Conservation (phyloP, 2,797 vertebrate genomes). For the Thaleichthys pacificus region DNA sequence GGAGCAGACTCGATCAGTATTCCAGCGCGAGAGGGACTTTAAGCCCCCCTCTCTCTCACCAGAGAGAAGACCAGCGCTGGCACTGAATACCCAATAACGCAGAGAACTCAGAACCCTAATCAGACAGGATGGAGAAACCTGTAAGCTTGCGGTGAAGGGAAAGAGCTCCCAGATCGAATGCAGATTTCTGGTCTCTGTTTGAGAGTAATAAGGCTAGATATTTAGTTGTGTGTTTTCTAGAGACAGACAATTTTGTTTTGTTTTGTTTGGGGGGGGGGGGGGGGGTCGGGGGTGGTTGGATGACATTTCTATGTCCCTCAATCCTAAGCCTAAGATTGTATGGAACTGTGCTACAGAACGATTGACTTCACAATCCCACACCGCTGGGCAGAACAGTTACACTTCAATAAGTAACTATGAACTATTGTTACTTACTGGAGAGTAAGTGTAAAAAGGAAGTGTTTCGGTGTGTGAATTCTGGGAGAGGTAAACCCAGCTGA, state of each 20-base stretch:
- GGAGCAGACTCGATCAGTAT: slow-evolving; percentile 75
- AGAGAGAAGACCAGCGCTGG: slow-evolving; percentile 65
- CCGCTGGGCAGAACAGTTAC: slow-evolving; percentile 66
- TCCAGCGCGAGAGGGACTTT: slow-evolving; percentile 68
- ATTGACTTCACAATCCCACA: too few species aligned
- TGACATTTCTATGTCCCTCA: slow-evolving; percentile 45
- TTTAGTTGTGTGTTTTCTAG: slow-evolving; percentile 41
- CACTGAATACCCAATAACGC: slow-evolving; percentile 60
- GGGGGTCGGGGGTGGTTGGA: not conserved
- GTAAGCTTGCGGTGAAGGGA: slow-evolving; percentile 29
- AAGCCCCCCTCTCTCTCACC: slow-evolving; percentile 60
- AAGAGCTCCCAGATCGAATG: slow-evolving; percentile 46
- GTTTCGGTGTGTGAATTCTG: slow-evolving; percentile 1
- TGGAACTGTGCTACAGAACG: too few species aligned
- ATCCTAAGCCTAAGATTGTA: slow-evolving; percentile 18
- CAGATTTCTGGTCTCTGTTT: slow-evolving; percentile 68
- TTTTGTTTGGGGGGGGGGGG: too few species aligned
- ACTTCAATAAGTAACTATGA: slow-evolving; percentile 70
- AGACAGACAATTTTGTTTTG: not conserved
- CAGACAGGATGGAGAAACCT: slow-evolving; percentile 29
- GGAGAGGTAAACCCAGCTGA: not conserved
- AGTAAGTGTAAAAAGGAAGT: slow-evolving; percentile 11
- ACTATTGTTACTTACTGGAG: slow-evolving; percentile 57
- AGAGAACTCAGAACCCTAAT: too few species aligned
- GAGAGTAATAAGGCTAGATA: slow-evolving; percentile 69